These are phyloP conservation scores for Aethina tumida DNA, from an alignment of 1,140 invertebrate genomes.

Conservation along the genomic window DNA sequence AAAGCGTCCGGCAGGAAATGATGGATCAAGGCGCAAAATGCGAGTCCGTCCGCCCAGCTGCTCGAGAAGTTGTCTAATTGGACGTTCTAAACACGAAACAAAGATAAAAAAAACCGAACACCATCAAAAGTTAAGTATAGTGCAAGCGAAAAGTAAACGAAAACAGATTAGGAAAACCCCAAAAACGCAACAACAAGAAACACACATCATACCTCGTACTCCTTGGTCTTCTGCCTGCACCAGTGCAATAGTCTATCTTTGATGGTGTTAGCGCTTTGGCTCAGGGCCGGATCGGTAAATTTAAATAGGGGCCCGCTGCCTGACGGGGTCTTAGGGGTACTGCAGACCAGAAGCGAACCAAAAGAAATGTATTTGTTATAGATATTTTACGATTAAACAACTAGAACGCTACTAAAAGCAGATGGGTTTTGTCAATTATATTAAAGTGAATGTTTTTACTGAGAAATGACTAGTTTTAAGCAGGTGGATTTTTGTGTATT, in stretches of 20 bases:
- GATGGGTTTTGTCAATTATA: background rate
- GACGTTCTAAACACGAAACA: slow-evolving; percentile 61
- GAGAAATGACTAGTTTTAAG: too few relatives aligned
- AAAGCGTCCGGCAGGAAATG: slow-evolving; percentile 93
- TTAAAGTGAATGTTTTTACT: too few relatives aligned
- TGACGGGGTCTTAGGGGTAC: slow-evolving; percentile 44
- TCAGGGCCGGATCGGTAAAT: slow-evolving; percentile 77
- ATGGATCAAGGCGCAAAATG: slow-evolving; percentile 93
- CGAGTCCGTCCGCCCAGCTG: slow-evolving; percentile 92
- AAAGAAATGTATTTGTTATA: slow-evolving; percentile 1
- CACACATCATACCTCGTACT: slow-evolving; percentile 72
- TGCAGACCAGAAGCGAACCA: too few relatives aligned
- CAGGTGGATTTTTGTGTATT: too few relatives aligned
- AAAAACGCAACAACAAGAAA: slow-evolving; percentile 16
- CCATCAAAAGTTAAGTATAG: background rate
- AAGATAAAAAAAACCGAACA: background rate
- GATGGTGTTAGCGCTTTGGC: slow-evolving; percentile 80
- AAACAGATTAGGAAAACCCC: slow-evolving; percentile 1
- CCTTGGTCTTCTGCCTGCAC: slow-evolving; percentile 91
- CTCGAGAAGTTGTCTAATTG: slow-evolving; percentile 94
- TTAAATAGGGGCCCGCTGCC: slow-evolving; percentile 61
- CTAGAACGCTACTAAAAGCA: background rate
- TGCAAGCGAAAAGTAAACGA: background rate
- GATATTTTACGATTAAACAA: slow-evolving; percentile 12
- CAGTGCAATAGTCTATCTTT: slow-evolving; percentile 93